phyloP scores from a whole-genome alignment of 2,113 vertebrate genomes.

The Malaclemys terrapin region DNA sequence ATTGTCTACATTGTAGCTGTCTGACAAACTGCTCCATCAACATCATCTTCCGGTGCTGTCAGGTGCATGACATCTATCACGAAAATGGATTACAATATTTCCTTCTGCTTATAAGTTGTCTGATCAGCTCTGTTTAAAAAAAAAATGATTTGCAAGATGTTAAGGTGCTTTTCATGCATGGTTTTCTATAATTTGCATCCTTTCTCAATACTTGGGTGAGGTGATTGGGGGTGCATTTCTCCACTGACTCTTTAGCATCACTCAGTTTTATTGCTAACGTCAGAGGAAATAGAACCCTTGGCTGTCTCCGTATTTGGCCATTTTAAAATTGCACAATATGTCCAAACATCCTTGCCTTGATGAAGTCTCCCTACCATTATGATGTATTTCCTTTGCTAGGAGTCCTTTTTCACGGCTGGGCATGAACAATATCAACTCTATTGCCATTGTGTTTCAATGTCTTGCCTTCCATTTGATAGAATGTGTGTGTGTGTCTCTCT shows the following conservation, averaged over 20 bases:
- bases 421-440: too few relatives aligned
- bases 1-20: neutral
- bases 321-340: neutral
- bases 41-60: neutral
- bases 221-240: neutral
- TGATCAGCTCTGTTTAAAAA: neutral
- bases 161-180: neutral
- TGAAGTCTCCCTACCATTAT: neutral
- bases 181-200: neutral
- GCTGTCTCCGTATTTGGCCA: neutral
- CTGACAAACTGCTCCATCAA: neutral
- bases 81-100: too few relatives aligned
- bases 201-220: neutral
- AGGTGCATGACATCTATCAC: too few relatives aligned
- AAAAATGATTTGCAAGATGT: neutral
- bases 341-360: neutral
- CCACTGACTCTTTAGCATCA: neutral
- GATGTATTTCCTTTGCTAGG: neutral
- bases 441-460: too few relatives aligned
- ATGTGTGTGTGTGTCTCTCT: too few relatives aligned
- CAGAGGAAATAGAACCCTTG: neutral
- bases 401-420: too few relatives aligned
- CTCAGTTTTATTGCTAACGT: neutral
- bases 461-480: too few relatives aligned
- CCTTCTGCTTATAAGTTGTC: neutral